Base-by-base conservation (phyloP, 2,888 invertebrate species). In the Priocnemis perturbator region DNA sequence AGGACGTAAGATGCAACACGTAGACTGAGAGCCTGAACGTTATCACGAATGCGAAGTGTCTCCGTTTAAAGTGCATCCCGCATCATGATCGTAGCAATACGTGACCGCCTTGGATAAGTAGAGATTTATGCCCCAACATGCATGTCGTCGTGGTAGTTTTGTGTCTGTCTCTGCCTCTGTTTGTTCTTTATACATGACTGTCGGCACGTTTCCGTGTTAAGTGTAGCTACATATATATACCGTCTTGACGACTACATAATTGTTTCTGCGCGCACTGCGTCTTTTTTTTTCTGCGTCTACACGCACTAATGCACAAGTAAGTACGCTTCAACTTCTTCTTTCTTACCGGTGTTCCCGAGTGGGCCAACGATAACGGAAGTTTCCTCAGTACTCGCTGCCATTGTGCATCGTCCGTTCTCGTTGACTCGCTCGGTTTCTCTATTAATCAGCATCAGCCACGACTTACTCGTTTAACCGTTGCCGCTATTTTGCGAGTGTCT, bases 221-320 rank as follows among this genome's bases (percentile, higher is more conserved):
- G 19, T 56, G n/a, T n/a, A n/a, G n/a, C n/a, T n/a, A n/a, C n/a
- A n/a, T n/a, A n/a, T n/a, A 11, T 30, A 55, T 37, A 11, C 37
- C 37, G n/a, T 55, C 26, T 55, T 56, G 9, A 37, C 26, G 15
- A 55, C 26, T 56, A n/a, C n/a, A n/a, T n/a, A 9, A 11, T 30
- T n/a, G 56, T 56, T 19, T 56, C 37, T 23, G 30, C 26, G 56
- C 37, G n/a, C 37, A 7, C 37, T 30, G 37, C 26, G 56, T 68
- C 64, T 64, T 60, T 62, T 60, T 62, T 60, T 52, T 60, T 57
- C 56, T 23, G 20, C 21, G 59, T 60, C 65, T 45, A 62, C 50
- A 20, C 52, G 58, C 63, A 26, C 30, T 60, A 53, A 60, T 56
- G 65, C 60, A 52, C 61, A 64, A 63, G 71, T 61, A 65, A 70